Evolutionary conservation across 2,797 vertebrate genomes (phyloP).

Genomic region (Parauchenoglanis punctatus): DNA sequence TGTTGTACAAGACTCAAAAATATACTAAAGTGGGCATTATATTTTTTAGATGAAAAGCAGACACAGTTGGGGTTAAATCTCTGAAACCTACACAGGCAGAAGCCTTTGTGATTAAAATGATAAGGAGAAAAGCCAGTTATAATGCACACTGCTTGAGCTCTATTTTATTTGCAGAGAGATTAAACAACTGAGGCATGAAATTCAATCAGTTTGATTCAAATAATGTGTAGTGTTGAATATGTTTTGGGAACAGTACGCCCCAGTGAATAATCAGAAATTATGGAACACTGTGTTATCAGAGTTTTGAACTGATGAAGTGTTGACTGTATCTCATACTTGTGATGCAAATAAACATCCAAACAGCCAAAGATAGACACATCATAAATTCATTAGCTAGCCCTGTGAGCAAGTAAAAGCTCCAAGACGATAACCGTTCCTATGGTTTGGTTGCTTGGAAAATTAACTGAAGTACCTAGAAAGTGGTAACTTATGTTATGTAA

Average conservation of each 20-base stretch:
- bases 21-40: slow-evolving; percentile 12
- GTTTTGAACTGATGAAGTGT: not conserved
- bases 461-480: not conserved
- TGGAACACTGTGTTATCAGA: slow-evolving; percentile 1
- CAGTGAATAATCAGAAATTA: slow-evolving; percentile 38
- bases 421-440: not conserved
- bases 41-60: slow-evolving; percentile 18
- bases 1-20: slow-evolving; percentile 15
- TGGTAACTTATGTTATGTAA: too few relatives aligned
- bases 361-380: not conserved
- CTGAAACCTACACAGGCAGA: slow-evolving; percentile 27
- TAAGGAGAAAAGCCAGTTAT: slow-evolving; percentile 43
- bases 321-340: not conserved
- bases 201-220: slow-evolving; percentile 40
- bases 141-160: slow-evolving; percentile 18
- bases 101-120: slow-evolving; percentile 23
- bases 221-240: slow-evolving; percentile 22
- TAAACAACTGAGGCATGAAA: slow-evolving; percentile 38
- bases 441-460: not conserved
- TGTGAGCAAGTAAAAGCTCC: not conserved
- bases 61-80: slow-evolving; percentile 37
- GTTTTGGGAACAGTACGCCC: slow-evolving; percentile 27
- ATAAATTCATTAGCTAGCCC: not conserved
- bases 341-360: not conserved
- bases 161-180: slow-evolving; percentile 42